Base-by-base conservation (phyloP, 2,113 vertebrate species). In the Chaetops frenatus region DNA sequence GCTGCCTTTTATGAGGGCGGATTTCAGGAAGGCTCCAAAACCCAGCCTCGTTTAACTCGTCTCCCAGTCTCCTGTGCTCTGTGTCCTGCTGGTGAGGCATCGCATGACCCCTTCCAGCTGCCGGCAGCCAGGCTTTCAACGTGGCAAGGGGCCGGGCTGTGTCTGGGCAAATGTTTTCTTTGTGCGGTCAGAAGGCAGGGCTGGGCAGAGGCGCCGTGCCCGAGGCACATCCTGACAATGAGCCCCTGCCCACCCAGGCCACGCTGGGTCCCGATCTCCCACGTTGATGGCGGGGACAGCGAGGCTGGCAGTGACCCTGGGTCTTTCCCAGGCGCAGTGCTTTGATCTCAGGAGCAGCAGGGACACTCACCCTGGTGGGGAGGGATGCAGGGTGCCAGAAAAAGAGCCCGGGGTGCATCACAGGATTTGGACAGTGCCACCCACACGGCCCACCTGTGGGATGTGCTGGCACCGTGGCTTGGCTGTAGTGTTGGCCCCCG, bases 141-240 rank as follows among this genome's bases (percentile, higher is more conserved):
- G n/a, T 95, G 90, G 85, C 88, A 77, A 91, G 88, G 90, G 74
- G 74, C 85, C 7, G 40, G 90, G 88, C 92, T 82, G 73, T 62
- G 85, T 74, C 85, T 82, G 73, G 78, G 81, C 88, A 93, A 92
- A 95, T 94, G 90, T 94, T 97, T 95, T 92, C 88, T 73, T 85
- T 96, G 70, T 88, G 85, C 1, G 76, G 92, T 93, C 79, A 88
- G 92, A 93, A 93, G 80, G 79, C 88, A 82, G 81, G 87, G 92
- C 87, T 87, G 67, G 90, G 90, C 88, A 74, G 66, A 89, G 80
- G 73, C 81, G 10, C 87, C 9, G 4, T 87, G 92, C 90, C 85
- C 20, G 9, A 92, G 90, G 92, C 94, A 77, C 79, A 93, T 89
- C 95, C 92, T 94, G 88, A 92, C 82, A 88, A 69, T 76, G 71